Evolutionary conservation across 2,888 invertebrate species (phyloP).

Genomic region (Cantharis rustica): DNA sequence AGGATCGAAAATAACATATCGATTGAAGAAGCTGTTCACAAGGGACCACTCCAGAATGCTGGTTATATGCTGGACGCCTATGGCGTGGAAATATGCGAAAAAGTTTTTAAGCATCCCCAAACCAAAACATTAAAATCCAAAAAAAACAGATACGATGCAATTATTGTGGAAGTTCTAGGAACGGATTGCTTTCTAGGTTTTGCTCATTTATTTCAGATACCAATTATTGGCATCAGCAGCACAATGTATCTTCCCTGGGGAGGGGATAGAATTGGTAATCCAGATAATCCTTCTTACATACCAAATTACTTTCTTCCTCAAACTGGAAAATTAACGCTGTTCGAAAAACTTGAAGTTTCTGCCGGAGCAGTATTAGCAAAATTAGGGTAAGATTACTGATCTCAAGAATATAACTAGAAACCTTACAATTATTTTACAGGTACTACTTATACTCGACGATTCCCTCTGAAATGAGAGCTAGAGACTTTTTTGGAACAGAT

Average conservation of each 20-base stretch:
- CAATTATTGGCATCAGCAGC: slow-evolving; percentile 62
- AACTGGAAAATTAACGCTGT: slow-evolving; percentile 58
- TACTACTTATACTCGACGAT: slow-evolving; percentile 33
- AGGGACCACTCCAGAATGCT: slow-evolving; percentile 8
- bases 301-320: slow-evolving; percentile 63
- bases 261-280: slow-evolving; percentile 61
- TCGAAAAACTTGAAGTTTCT: slow-evolving; percentile 58
- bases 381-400: slow-evolving; percentile 21
- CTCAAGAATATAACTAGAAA: neutral
- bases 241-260: slow-evolving; percentile 64
- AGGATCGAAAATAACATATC: slow-evolving; percentile 36
- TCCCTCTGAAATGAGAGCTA: slow-evolving; percentile 54
- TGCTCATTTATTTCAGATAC: slow-evolving; percentile 61
- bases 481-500: slow-evolving; percentile 56
- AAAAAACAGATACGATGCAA: slow-evolving; percentile 45
- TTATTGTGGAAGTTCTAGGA: slow-evolving; percentile 64
- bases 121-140: slow-evolving; percentile 21
- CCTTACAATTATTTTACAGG: slow-evolving; percentile 7
- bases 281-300: slow-evolving; percentile 64
- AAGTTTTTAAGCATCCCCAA: slow-evolving; percentile 21
- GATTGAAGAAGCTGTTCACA: slow-evolving; percentile 11
- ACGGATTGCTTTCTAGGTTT: slow-evolving; percentile 66
- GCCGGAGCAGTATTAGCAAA: slow-evolving; percentile 41
- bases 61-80: slow-evolving; percentile 20
- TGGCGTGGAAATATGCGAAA: slow-evolving; percentile 25